A percentile compares a stretch with the other conserved stretches of the same genome.
These are phyloP conservation scores for Albula glossodonta DNA, from an alignment of 2,113 vertebrate species.

Conservation along the genomic window DNA sequence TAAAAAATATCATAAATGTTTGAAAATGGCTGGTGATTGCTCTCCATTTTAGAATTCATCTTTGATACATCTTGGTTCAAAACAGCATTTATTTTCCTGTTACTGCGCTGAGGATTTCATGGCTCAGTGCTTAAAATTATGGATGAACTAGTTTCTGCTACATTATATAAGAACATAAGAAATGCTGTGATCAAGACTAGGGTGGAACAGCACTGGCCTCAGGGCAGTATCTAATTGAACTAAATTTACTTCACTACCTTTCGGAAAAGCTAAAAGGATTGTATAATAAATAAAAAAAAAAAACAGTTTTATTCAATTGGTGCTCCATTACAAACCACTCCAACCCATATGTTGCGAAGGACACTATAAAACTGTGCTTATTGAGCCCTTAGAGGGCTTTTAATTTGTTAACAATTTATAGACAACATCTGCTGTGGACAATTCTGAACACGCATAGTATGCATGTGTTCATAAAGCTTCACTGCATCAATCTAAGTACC, in stretches of 20 bases:
- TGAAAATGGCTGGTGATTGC: too few relatives aligned
- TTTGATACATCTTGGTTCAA: constrained; percentile 20
- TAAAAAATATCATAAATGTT: not conserved
- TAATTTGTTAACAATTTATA: constrained; percentile 13
- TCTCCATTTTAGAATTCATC: not conserved
- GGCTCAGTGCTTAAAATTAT: constrained; percentile 43
- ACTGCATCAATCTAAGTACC: not conserved
- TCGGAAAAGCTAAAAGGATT: constrained; percentile 45
- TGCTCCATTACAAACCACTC: constrained; percentile 32
- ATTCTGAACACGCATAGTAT: not conserved
- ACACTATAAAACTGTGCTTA: constrained; percentile 17
- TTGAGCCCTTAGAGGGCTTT: constrained; percentile 4
- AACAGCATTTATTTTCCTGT: constrained; percentile 24
- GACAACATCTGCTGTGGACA: not conserved
- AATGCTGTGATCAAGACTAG: constrained; percentile 29
- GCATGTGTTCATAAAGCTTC: not conserved
- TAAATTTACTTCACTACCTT: constrained; percentile 59
- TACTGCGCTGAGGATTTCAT: constrained; percentile 24
- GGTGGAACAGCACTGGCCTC: constrained; percentile 57
- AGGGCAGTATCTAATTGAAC: constrained; percentile 60
- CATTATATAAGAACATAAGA: constrained; percentile 53
- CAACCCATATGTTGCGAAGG: constrained; percentile 11
- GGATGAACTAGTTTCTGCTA: constrained; percentile 46
- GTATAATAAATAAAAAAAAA: constrained; percentile 33
- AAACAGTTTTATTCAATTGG: constrained; percentile 41